Percentiles rank a stretch among this genome's conserved stretches.
Evolutionary conservation across 2,113 vertebrate species (phyloP).

Genomic region (Cynocephalus volans): DNA sequence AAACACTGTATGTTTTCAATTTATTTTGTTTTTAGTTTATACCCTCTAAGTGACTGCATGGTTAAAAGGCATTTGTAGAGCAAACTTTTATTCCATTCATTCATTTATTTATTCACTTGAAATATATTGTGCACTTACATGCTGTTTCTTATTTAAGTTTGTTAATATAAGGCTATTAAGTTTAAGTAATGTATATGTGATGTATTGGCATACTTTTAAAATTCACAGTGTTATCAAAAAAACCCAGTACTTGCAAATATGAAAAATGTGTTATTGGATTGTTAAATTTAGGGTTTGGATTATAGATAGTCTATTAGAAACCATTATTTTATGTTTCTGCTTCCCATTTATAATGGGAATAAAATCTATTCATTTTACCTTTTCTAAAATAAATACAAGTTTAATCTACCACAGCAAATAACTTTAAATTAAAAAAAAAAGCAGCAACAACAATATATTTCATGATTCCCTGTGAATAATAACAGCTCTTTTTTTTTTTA

Average conservation of each 20-base stretch:
- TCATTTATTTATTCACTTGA: slow-evolving; percentile 3
- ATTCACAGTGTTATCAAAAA: neutral
- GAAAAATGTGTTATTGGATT: neutral
- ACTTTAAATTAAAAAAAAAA: slow-evolving; percentile 52
- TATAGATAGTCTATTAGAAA: neutral
- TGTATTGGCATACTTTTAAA: slow-evolving; percentile 41
- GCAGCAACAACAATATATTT: slow-evolving; percentile 49
- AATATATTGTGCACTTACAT: neutral
- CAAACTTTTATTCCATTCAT: slow-evolving; percentile 25
- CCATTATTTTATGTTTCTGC: neutral
- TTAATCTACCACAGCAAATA: slow-evolving; percentile 56
- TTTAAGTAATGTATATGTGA: neutral
- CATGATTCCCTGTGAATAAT: slow-evolving; percentile 71
- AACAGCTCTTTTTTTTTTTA: slow-evolving; percentile 77
- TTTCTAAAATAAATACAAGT: slow-evolving; percentile 49
- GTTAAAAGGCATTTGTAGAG: slow-evolving; percentile 24
- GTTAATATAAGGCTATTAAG: neutral
- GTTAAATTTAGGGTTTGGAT: slow-evolving; percentile 27
- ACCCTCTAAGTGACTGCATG: neutral
- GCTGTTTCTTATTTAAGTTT: slow-evolving; percentile 13
- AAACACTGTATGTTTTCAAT: neutral
- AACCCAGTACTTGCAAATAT: neutral
- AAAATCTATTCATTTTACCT: neutral
- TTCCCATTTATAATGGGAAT: neutral
- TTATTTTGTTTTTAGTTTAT: neutral